Base-by-base conservation (phyloP, 2,797 vertebrate genomes). In the Loris lydekkerianus region DNA sequence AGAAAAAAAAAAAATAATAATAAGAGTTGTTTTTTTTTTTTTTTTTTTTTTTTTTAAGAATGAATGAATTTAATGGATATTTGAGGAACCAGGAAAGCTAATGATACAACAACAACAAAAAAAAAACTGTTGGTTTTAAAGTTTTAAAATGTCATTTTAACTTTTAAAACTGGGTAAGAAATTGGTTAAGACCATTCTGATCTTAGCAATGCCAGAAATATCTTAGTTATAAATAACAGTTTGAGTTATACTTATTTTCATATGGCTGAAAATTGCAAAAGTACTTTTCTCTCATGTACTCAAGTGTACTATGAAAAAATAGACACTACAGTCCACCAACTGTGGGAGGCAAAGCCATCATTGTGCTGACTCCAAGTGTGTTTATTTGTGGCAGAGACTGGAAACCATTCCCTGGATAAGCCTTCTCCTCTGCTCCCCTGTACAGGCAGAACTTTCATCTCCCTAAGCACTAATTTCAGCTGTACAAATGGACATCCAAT, bases 11-110 rank as follows among this genome's bases (percentile, higher is more conserved):
- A 34, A 34, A 34, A 34, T 34, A 34, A 34, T 34, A 92, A 87
- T 70, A n/a, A 76, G 14, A 61, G 15, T 43, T 34, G 2, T 34
- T 34, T 34, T 34, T 34, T 34, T 34, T 34, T 34, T 34, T 34
- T 34, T 25, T 86, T 78, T 86, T 86, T 25, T 86, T 78, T 86
- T 89, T 43, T 67, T 25, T 73, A 91, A 95, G 31, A 90, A 89
- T 2, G 49, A 56, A 92, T 63, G 37, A 2, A 11, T 60, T 90
- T 83, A 72, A 72, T 61, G 10, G 10, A 60, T 92, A 94, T 46
- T 29, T 93, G 20, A 92, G 3, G 65, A 91, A 87, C 63, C 40
- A 88, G 18, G 34, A 70, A 14, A 77, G 40, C 34, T 80, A 95
- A 87, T 77, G 67, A 49, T 83, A 84, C 11, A 17, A 76, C 17